Conservation (phyloP, 2,888 invertebrate genomes). For the Epirrita christyi region DNA sequence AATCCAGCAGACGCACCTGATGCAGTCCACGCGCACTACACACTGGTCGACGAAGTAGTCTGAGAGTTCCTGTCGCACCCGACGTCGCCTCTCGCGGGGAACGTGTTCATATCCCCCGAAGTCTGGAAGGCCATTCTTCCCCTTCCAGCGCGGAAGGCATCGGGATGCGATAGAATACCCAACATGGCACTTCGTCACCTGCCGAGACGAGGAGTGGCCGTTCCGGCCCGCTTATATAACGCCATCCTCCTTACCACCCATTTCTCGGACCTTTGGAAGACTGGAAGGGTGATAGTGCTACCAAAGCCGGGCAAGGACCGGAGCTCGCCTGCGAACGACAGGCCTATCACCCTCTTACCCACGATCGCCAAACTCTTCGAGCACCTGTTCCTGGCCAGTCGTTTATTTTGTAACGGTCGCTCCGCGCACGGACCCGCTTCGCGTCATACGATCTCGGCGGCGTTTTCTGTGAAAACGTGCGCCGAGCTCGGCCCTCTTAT, state of each 20-base stretch:
- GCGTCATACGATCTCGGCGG: no score
- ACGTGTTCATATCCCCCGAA: slow-evolving; percentile 8
- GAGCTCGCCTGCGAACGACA: slow-evolving; percentile 31
- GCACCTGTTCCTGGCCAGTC: slow-evolving; percentile 23
- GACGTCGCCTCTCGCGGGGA: background rate
- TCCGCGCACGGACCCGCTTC: no score
- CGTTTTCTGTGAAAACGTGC: no score
- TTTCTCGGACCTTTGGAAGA: slow-evolving; percentile 33
- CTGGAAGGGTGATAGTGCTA: slow-evolving; percentile 30
- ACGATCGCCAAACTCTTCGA: slow-evolving; percentile 38
- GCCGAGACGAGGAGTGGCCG: background rate
- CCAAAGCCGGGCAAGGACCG: slow-evolving; percentile 40
- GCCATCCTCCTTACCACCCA: slow-evolving; percentile 17
- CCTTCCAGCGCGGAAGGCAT: slow-evolving; percentile 3
- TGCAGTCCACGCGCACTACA: background rate
- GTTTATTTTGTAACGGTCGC: no score
- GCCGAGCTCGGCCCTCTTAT: no score
- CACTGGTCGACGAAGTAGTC: background rate
- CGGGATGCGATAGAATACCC: slow-evolving; percentile 10
- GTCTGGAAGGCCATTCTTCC: slow-evolving; percentile 2
- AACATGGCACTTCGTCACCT: slow-evolving; percentile 2
- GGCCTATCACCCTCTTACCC: slow-evolving; percentile 20
- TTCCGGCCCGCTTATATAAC: slow-evolving; percentile 15
- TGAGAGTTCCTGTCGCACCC: background rate
- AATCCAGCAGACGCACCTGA: background rate